Evolutionary conservation across 2,797 vertebrate species (phyloP).

Genomic region (Siniperca scherzeri): DNA sequence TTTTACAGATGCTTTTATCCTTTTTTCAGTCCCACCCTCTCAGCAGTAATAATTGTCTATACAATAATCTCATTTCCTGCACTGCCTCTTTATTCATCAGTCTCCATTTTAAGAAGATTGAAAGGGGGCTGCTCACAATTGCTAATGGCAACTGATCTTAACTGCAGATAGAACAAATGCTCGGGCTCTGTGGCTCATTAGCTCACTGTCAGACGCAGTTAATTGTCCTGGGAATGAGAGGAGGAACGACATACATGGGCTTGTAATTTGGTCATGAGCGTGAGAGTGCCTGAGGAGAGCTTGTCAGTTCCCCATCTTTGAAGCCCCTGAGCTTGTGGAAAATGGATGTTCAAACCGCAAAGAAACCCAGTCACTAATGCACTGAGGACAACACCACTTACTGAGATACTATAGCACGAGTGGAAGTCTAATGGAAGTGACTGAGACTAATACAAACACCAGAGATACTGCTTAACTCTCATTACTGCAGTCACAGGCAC

Average conservation of each 20-base stretch:
- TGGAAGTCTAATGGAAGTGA: conserved; percentile 45
- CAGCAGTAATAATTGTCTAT: conserved; percentile 27
- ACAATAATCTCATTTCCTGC: conserved; percentile 63
- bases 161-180: conserved; percentile 67
- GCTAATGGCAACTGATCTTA: conserved; percentile 71
- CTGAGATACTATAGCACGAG: conserved; percentile 31
- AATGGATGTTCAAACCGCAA: conserved; percentile 65
- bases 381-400: conserved; percentile 51
- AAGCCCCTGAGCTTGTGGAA: conserved; percentile 51
- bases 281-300: conserved; percentile 58
- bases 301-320: conserved; percentile 52
- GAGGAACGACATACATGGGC: conserved; percentile 52
- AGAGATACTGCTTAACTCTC: conserved; percentile 14
- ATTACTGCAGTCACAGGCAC: conserved; percentile 26
- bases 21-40: conserved; percentile 17
- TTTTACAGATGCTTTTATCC: conserved; percentile 37
- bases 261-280: conserved; percentile 74
- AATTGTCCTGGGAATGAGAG: conserved; percentile 70
- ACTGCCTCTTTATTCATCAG: conserved; percentile 46
- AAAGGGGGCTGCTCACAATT: conserved; percentile 34
- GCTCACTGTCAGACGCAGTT: conserved; percentile 50
- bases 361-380: conserved; percentile 61
- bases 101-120: conserved; percentile 51
- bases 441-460: conserved; percentile 40
- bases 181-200: conserved; percentile 66